Evolutionary conservation across 2,888 invertebrate species (phyloP), one percentile per base, ranked within the genome.

Genomic region (Ditylenchus weischeri): DNA sequence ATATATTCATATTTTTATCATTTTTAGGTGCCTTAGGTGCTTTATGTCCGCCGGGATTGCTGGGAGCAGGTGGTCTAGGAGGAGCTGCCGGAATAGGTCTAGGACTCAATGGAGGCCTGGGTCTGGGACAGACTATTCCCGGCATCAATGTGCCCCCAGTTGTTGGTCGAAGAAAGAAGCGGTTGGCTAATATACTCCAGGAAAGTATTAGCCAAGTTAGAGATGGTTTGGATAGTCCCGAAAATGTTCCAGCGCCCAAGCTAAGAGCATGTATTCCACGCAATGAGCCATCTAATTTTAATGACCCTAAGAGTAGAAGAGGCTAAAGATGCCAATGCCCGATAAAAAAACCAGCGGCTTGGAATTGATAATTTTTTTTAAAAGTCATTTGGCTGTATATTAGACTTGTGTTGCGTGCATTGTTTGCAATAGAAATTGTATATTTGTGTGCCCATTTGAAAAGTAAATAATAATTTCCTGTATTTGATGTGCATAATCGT

Each of bases 111-210:
- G 36, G 36, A 35, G 59, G 59, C n/a, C 15, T 43, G 36, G 59
- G 59, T 29, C 59, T 43, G 11, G 59, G 59, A 4, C 59, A 59
- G 23, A 23, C 59, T 19, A 59, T 59, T 29, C 59, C 59, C 11
- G 59, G 59, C 15, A 59, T 59, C 13, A 59, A 59, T 43, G 59
- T 59, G 2, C 59, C 59, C 1, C 36, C 59, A 38, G 36, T 59
- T 15, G 19, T 43, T 19, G 59, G 59, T 19, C 13, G 57, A 3
- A 35, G 59, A 35, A 35, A 10, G 15, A 35, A 38, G 59, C 59
- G 59, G 2, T 36, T 35, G 23, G 59, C 43, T 29, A 35, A 54
- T 13, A 54, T 54, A 15, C 23, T 54, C 13, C 54, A 54, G 21
- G 54, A 54, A n/a, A 15, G 15, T 6, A 54, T 54, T 21, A 11